Evolutionary conservation across 2,113 vertebrate species (phyloP).

Genomic region (Varanus salvator): DNA sequence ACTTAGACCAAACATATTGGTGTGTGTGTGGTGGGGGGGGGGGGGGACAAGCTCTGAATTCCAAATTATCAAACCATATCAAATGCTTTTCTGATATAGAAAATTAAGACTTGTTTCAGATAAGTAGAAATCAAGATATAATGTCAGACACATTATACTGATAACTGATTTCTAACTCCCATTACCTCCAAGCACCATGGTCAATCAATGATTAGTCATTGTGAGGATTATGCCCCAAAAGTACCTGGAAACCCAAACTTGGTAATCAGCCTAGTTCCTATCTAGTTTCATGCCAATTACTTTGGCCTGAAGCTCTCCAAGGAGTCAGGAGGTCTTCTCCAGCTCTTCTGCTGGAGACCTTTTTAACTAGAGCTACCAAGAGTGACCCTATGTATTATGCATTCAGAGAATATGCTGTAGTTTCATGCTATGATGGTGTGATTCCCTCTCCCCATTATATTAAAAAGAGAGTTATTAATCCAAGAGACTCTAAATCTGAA

Average conservation of each 20-base stretch:
- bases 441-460: not conserved
- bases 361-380: not conserved
- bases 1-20: not conserved
- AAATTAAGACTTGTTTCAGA: not conserved
- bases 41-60: not conserved
- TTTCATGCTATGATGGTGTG: not conserved
- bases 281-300: not conserved
- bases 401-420: not conserved
- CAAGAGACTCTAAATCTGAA: not conserved
- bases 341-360: not conserved
- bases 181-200: too few species aligned
- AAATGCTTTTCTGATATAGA: not conserved
- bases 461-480: not conserved
- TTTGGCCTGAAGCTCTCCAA: not conserved
- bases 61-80: not conserved
- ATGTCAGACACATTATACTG: not conserved
- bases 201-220: too few species aligned
- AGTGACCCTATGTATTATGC: not conserved
- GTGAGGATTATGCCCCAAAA: too few species aligned
- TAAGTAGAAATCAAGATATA: not conserved
- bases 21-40: too few species aligned
- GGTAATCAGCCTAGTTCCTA: too few species aligned
- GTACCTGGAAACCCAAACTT: too few species aligned
- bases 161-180: not conserved
- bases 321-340: not conserved